Conservation (phyloP, 2,797 vertebrate genomes). For the Catamblyrhynchus diadema region DNA sequence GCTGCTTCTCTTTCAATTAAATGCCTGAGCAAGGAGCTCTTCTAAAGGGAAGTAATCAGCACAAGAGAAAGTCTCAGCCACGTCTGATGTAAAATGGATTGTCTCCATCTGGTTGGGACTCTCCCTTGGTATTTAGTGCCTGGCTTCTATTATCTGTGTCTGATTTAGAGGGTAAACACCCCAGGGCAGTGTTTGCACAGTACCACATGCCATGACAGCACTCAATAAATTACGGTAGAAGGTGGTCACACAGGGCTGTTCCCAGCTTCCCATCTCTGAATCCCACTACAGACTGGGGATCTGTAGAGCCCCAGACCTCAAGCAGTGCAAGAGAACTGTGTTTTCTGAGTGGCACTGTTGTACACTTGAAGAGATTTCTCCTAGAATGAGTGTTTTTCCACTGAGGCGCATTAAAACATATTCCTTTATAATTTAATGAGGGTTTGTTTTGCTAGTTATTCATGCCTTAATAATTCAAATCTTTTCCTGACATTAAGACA, state of each 20-base stretch:
- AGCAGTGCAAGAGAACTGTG: background rate
- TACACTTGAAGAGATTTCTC: background rate
- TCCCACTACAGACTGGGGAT: background rate
- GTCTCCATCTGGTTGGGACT: slow-evolving; percentile 35
- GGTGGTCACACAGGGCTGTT: background rate
- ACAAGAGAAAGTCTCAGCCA: background rate
- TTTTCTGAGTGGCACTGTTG: background rate
- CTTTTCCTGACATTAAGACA: background rate
- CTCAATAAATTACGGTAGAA: slow-evolving; percentile 37
- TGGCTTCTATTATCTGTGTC: slow-evolving; percentile 49
- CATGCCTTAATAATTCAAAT: background rate
- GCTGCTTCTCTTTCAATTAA: slow-evolving; percentile 26
- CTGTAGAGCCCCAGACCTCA: background rate
- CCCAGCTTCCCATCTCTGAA: background rate
- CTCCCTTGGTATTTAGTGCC: slow-evolving; percentile 27
- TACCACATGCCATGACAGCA: slow-evolving; percentile 20
- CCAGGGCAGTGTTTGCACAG: slow-evolving; percentile 36
- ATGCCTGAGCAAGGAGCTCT: background rate
- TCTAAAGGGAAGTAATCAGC: background rate
- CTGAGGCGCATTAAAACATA: background rate
- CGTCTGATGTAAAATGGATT: slow-evolving; percentile 28
- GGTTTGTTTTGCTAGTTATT: background rate
- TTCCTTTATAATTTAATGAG: background rate
- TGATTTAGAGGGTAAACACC: slow-evolving; percentile 57
- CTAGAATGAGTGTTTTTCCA: background rate